Evolutionary conservation across 2,888 invertebrate genomes (phyloP).

Genomic region (Glyphotaelius pellucidus): DNA sequence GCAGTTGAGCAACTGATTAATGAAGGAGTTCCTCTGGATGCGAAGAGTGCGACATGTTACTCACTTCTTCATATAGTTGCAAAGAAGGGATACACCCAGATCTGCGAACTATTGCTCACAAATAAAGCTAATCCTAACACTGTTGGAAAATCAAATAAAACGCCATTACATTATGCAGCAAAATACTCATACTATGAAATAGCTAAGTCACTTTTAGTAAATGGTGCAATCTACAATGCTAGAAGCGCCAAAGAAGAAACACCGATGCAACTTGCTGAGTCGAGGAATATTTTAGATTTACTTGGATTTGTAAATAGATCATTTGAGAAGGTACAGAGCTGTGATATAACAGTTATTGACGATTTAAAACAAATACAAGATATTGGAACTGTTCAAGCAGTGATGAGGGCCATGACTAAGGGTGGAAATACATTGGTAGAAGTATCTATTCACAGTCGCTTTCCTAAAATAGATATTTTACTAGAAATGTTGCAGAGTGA

Average conservation of each 20-base stretch:
- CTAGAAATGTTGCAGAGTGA: too few species aligned
- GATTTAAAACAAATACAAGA: neutral
- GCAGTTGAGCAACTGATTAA: constrained; percentile 1
- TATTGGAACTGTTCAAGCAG: too few species aligned
- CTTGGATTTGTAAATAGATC: neutral
- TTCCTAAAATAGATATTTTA: neutral
- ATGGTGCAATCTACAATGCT: too few species aligned
- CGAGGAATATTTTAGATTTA: neutral
- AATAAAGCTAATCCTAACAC: too few species aligned
- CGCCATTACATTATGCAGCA: constrained; percentile 6
- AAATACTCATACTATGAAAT: neutral
- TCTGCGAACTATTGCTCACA: too few species aligned
- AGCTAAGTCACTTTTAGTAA: neutral
- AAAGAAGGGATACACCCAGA: neutral
- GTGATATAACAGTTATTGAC: neutral
- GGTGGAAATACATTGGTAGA: too few species aligned
- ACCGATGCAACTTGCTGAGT: too few species aligned
- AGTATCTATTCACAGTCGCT: too few species aligned
- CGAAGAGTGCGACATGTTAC: too few species aligned
- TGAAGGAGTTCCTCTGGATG: neutral
- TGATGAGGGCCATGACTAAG: too few species aligned
- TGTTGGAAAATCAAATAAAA: neutral
- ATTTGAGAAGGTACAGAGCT: constrained; percentile 3
- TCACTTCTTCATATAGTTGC: constrained; percentile 16
- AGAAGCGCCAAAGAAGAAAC: too few species aligned